Conservation (phyloP, 1,140 invertebrate species). For the Polypedilum vanderplanki region DNA sequence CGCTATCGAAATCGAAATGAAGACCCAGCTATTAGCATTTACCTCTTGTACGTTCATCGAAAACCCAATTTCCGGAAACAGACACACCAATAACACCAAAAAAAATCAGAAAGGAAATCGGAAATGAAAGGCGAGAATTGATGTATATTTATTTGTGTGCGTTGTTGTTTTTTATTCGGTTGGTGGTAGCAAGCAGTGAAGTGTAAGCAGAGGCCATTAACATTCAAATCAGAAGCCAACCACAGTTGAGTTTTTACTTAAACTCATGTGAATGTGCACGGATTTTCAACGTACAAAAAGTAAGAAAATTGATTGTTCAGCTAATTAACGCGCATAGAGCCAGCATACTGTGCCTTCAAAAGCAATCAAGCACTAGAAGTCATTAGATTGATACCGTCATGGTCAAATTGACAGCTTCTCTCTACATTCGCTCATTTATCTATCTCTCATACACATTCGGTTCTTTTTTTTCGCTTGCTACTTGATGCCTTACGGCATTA, state of each 20-base stretch:
- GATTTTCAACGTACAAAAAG: too few species aligned
- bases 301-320: too few species aligned
- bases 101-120: slow-evolving; percentile 18
- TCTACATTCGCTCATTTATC: too few species aligned
- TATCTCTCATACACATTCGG: too few species aligned
- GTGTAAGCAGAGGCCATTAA: slow-evolving; percentile 10
- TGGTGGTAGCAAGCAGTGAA: background rate
- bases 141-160: background rate
- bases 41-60: background rate
- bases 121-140: slow-evolving; percentile 16
- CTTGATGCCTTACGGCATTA: background rate
- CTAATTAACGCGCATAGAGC: too few species aligned
- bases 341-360: background rate
- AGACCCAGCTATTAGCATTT: background rate
- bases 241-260: too few species aligned
- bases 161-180: background rate
- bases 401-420: background rate
- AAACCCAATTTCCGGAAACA: background rate
- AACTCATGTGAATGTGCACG: too few species aligned
- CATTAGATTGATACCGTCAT: slow-evolving; percentile 11
- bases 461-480: background rate
- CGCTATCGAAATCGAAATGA: background rate
- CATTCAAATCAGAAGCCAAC: background rate
- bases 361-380: background rate
- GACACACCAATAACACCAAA: background rate